These are phyloP conservation scores for Podilymbus podiceps DNA, from an alignment of 2,113 vertebrate genomes.

Conservation along the genomic window DNA sequence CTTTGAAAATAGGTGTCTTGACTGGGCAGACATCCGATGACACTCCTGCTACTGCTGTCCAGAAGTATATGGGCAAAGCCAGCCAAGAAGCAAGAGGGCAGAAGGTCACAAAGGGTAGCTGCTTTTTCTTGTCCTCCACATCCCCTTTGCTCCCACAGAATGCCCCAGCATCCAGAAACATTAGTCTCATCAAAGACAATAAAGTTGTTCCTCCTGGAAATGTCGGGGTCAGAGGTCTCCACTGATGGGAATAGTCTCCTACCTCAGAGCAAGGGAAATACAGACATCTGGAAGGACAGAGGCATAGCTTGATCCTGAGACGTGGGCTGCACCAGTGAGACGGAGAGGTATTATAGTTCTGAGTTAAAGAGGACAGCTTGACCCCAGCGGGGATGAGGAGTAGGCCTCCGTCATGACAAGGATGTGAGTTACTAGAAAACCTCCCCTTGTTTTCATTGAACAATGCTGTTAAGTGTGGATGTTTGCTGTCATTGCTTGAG, in stretches of 20 bases:
- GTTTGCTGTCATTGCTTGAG: not conserved
- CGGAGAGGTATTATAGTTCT: not conserved
- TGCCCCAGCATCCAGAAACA: not conserved
- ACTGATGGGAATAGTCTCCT: not conserved
- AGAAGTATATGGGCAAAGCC: not conserved
- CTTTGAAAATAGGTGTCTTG: not conserved
- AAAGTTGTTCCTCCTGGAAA: not conserved
- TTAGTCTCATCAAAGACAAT: not conserved
- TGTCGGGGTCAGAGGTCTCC: not conserved
- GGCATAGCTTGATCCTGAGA: not conserved
- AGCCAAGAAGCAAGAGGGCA: not conserved
- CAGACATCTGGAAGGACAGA: not conserved
- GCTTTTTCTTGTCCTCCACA: not conserved
- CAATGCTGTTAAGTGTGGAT: fast-evolving
- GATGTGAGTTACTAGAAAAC: not conserved
- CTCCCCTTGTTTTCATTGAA: not conserved
- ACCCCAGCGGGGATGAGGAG: not conserved
- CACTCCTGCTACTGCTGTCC: not conserved
- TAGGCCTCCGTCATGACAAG: not conserved
- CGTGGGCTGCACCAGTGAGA: not conserved
- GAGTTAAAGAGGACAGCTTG: not conserved
- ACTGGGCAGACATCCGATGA: not conserved
- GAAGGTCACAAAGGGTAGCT: not conserved
- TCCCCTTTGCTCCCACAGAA: not conserved
- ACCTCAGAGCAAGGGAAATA: not conserved